A percentile compares a stretch with the other conserved stretches of the same genome.
Conservation (phyloP, 2,888 invertebrate species). For the Drosophila cognata region DNA sequence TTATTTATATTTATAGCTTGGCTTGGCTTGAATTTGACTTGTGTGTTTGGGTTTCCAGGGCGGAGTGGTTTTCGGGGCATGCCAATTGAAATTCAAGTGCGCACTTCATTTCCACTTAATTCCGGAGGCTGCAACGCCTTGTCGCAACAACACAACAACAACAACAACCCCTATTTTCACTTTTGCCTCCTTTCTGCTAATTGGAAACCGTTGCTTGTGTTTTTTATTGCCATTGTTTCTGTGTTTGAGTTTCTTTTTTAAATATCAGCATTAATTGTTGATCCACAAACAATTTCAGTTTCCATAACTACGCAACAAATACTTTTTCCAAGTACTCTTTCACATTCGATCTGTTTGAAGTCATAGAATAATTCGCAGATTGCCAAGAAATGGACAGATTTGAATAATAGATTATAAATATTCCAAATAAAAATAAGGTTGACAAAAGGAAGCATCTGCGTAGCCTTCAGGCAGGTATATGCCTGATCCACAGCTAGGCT, state of each 20-base stretch:
- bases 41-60: conserved; percentile 5
- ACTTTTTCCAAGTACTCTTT: neutral
- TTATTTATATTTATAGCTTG: conserved; percentile 61
- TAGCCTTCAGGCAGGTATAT: neutral
- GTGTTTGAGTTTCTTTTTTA: neutral
- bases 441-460: neutral
- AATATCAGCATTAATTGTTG: conserved; percentile 30
- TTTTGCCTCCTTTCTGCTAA: conserved; percentile 2
- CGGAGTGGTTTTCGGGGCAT: conserved; percentile 7
- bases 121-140: conserved; percentile 70
- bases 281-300: conserved; percentile 11
- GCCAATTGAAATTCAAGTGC: conserved; percentile 79
- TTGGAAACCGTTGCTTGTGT: conserved; percentile 20
- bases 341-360: neutral
- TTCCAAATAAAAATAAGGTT: neutral
- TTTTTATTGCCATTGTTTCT: conserved; percentile 12
- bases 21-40: conserved; percentile 26
- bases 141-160: conserved; percentile 42
- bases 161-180: neutral
- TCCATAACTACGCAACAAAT: conserved; percentile 9
- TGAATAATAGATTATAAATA: neutral
- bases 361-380: neutral
- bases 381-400: neutral
- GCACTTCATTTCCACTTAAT: conserved; percentile 79
- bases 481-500: too few species aligned